Percentiles rank a stretch among this genome's conserved stretches.
These are phyloP conservation scores for Euclidia mi DNA, from an alignment of 2,888 invertebrate species.

Conservation along the genomic window DNA sequence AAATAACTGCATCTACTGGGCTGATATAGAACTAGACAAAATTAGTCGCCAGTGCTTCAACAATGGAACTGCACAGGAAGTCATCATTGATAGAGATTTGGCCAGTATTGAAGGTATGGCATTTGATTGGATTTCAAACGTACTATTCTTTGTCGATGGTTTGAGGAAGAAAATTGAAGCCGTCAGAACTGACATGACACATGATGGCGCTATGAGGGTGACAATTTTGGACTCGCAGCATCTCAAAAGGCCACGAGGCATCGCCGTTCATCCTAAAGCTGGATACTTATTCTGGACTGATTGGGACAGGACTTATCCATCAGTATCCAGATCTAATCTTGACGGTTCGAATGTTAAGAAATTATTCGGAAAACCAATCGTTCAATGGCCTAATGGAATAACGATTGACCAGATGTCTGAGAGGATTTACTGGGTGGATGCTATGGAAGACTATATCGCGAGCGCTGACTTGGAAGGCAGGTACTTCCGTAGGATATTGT, in stretches of 20 bases:
- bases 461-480: conserved; percentile 93
- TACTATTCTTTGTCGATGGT: conserved; percentile 97
- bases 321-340: conserved; percentile 94
- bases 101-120: conserved; percentile 97
- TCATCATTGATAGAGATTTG: conserved; percentile 93
- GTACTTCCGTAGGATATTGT: conserved; percentile 91
- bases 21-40: conserved; percentile 94
- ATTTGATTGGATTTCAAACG: conserved; percentile 96
- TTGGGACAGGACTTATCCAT: conserved; percentile 94
- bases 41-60: conserved; percentile 95
- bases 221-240: conserved; percentile 92
- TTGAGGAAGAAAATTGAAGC: conserved; percentile 94
- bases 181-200: conserved; percentile 91
- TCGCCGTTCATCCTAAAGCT: conserved; percentile 95
- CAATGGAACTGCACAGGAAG: conserved; percentile 91
- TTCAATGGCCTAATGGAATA: conserved; percentile 97
- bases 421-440: conserved; percentile 97
- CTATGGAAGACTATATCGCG: conserved; percentile 94
- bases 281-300: conserved; percentile 97
- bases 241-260: conserved; percentile 94
- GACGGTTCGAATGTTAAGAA: conserved; percentile 93
- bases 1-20: conserved; percentile 97
- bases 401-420: conserved; percentile 95
- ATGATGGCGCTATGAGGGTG: conserved; percentile 92
- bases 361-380: conserved; percentile 91